Evolutionary conservation across 2,797 vertebrate species (phyloP).

Genomic region (Poecilia velifera): DNA sequence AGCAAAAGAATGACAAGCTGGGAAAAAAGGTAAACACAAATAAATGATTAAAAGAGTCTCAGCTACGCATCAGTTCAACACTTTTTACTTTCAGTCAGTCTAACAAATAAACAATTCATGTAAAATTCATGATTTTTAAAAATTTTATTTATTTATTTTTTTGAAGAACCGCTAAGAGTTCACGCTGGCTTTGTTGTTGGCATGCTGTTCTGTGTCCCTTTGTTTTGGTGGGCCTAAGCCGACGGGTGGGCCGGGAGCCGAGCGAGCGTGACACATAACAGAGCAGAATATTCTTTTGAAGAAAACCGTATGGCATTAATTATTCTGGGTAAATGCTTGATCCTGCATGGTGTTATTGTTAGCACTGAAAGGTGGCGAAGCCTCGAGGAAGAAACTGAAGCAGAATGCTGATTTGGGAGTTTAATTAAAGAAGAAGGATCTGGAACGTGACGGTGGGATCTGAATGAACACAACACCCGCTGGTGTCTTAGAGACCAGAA

Average conservation of each 20-base stretch:
- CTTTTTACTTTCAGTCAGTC: slow-evolving; percentile 4
- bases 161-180: background rate
- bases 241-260: background rate
- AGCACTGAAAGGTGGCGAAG: background rate
- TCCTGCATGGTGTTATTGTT: background rate
- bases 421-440: background rate
- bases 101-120: background rate
- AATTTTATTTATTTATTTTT: no score
- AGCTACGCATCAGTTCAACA: background rate
- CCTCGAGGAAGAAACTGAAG: background rate
- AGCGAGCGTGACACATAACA: background rate
- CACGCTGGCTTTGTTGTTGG: background rate
- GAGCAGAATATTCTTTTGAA: background rate
- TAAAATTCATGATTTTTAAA: background rate
- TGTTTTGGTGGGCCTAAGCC: background rate
- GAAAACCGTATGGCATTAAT: background rate
- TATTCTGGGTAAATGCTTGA: background rate
- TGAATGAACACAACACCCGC: background rate
- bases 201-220: background rate
- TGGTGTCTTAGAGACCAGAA: background rate
- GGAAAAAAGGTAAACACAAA: background rate
- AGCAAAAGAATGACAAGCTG: background rate
- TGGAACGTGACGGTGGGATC: background rate
- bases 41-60: background rate
- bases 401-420: slow-evolving; percentile 1